phyloP scores from a whole-genome alignment of 1,140 invertebrate species.

The Drosophila subpulchrella region DNA sequence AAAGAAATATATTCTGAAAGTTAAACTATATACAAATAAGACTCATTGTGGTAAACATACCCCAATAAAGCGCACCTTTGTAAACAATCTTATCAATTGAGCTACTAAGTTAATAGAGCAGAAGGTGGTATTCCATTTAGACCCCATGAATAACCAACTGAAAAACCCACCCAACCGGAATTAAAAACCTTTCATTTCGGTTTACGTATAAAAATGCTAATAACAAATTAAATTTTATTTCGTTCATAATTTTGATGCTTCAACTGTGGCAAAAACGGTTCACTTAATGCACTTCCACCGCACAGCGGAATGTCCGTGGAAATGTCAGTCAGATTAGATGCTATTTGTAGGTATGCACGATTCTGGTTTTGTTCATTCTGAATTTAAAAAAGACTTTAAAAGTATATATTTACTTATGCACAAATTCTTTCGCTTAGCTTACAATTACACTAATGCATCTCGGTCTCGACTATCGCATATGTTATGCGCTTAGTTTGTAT shows the following conservation, averaged over 20 bases:
- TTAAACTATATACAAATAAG: no score
- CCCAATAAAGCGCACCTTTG: neutral
- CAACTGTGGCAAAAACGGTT: slow-evolving; percentile 41
- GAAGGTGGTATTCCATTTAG: neutral
- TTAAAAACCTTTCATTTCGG: slow-evolving; percentile 1
- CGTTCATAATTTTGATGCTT: slow-evolving; percentile 72
- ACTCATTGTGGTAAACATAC: no score
- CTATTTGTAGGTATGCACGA: slow-evolving; percentile 41
- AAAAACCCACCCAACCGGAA: neutral
- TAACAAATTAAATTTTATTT: slow-evolving; percentile 80
- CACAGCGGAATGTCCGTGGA: slow-evolving; percentile 39
- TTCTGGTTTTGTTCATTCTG: slow-evolving; percentile 52
- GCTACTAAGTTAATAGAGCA: neutral
- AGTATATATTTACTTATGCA: slow-evolving; percentile 51
- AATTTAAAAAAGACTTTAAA: slow-evolving; percentile 53
- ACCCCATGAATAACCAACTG: neutral
- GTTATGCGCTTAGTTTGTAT: slow-evolving; percentile 36
- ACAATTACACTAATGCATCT: slow-evolving; percentile 69
- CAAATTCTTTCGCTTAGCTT: slow-evolving; percentile 55
- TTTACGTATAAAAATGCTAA: slow-evolving; percentile 68
- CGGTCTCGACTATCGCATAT: slow-evolving; percentile 48
- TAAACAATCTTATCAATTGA: neutral
- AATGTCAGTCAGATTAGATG: slow-evolving; percentile 64
- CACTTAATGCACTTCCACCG: slow-evolving; percentile 24
- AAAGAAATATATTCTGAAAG: no score